phyloP scores from a whole-genome alignment of 2,888 invertebrate species.

The Leucoma salicis region DNA sequence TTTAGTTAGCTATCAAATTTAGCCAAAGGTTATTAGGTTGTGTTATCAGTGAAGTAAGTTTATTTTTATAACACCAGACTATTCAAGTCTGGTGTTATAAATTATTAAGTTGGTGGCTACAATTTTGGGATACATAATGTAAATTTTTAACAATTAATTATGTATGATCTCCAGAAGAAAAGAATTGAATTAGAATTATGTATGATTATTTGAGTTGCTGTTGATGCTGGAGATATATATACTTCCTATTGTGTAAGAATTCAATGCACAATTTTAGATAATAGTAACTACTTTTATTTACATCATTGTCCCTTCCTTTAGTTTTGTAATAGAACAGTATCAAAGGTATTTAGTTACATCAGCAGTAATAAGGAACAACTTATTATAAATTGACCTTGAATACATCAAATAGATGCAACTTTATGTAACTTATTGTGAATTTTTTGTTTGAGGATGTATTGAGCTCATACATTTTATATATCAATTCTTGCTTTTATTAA shows the following conservation, averaged over 20 bases:
- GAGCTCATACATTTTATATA: neutral
- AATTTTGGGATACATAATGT: too few relatives aligned
- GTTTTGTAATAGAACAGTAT: neutral
- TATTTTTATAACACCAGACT: slow-evolving; percentile 18
- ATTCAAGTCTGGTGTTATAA: too few relatives aligned
- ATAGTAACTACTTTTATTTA: neutral
- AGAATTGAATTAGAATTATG: too few relatives aligned
- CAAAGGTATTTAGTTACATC: neutral
- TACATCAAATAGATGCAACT: slow-evolving; percentile 4
- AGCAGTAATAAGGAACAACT: slow-evolving; percentile 12
- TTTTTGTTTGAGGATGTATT: slow-evolving; percentile 18
- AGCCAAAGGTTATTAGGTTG: too few relatives aligned
- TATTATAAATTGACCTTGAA: slow-evolving; percentile 25
- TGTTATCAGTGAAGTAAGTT: slow-evolving; percentile 8
- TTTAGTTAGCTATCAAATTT: neutral
- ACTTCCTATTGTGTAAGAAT: slow-evolving; percentile 20
- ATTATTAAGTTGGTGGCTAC: too few relatives aligned
- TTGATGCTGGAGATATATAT: too few relatives aligned
- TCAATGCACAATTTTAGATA: too few relatives aligned
- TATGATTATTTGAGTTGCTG: too few relatives aligned
- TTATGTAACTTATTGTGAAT: slow-evolving; percentile 7
- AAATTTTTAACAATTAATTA: too few relatives aligned
- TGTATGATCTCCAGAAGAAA: too few relatives aligned
- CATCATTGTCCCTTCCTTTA: neutral
- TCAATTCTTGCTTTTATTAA: too few relatives aligned